Conservation (phyloP, 2,888 invertebrate species). For the Pterostichus niger region DNA sequence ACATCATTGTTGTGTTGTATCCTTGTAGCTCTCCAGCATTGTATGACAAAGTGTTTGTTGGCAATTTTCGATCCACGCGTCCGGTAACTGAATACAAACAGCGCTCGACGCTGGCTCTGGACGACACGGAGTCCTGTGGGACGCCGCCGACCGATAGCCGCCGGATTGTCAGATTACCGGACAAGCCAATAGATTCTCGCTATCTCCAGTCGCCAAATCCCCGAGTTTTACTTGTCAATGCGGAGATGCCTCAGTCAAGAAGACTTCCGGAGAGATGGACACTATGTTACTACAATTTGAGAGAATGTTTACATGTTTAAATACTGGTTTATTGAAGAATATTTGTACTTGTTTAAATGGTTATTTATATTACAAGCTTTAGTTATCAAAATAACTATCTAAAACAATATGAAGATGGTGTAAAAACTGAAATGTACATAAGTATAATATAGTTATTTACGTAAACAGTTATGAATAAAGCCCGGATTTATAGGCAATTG, state of each 20-base stretch:
- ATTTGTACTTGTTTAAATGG: too few relatives aligned
- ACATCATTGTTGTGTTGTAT: too few relatives aligned
- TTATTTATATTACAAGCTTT: too few relatives aligned
- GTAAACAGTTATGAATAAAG: too few relatives aligned
- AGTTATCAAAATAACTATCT: too few relatives aligned
- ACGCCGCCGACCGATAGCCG: constrained; percentile 61
- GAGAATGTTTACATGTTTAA: too few relatives aligned
- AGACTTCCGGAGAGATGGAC: too few relatives aligned
- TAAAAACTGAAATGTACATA: too few relatives aligned
- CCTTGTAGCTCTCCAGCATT: background rate
- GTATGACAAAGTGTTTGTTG: constrained; percentile 15
- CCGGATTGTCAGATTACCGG: constrained; percentile 72
- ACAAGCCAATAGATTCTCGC: constrained; percentile 72
- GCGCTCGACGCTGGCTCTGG: background rate
- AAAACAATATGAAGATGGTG: too few relatives aligned
- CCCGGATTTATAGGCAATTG: too few relatives aligned
- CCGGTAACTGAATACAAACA: constrained; percentile 63
- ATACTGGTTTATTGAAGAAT: background rate
- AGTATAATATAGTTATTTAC: too few relatives aligned
- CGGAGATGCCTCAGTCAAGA: constrained; percentile 54
- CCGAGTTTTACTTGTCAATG: constrained; percentile 71
- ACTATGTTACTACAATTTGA: too few relatives aligned
- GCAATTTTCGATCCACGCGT: constrained; percentile 26
- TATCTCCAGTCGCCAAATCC: constrained; percentile 70
- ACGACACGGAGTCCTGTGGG: constrained; percentile 23